These are phyloP conservation scores for Falco punctatus DNA, from an alignment of 2,113 vertebrate genomes.

Conservation along the genomic window DNA sequence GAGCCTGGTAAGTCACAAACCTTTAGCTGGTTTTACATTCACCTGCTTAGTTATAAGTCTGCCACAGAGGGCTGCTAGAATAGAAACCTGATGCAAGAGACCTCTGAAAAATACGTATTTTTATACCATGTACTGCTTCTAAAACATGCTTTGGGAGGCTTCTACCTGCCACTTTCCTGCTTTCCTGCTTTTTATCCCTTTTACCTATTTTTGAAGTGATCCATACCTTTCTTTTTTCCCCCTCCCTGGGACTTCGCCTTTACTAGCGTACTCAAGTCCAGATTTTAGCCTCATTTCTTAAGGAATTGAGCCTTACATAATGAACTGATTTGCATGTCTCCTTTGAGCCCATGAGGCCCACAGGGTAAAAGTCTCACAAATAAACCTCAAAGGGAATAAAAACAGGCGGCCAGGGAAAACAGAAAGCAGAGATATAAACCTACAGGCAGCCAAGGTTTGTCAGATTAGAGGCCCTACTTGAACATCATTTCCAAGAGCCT, in stretches of 20 bases:
- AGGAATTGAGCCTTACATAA: neutral
- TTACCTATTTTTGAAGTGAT: neutral
- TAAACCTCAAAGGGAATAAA: neutral
- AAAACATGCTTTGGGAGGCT: neutral
- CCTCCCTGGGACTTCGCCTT: neutral
- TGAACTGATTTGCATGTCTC: neutral
- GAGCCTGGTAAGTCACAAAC: neutral
- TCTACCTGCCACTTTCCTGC: neutral
- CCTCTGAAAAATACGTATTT: neutral
- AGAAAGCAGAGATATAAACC: neutral
- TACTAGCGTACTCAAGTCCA: neutral
- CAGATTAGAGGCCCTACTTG: neutral
- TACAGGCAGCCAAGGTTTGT: neutral
- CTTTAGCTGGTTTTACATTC: neutral
- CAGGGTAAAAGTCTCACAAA: neutral
- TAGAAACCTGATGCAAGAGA: rapidly evolving
- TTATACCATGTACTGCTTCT: neutral
- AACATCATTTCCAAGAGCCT: neutral
- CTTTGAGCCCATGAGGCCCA: neutral
- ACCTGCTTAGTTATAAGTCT: rapidly evolving
- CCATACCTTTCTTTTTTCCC: rapidly evolving
- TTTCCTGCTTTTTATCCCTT: neutral
- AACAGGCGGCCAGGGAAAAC: neutral
- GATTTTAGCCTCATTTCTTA: neutral
- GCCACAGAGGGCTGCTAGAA: neutral